Conservation (phyloP, 2,888 invertebrate genomes). For the Drosophila longiperda region DNA sequence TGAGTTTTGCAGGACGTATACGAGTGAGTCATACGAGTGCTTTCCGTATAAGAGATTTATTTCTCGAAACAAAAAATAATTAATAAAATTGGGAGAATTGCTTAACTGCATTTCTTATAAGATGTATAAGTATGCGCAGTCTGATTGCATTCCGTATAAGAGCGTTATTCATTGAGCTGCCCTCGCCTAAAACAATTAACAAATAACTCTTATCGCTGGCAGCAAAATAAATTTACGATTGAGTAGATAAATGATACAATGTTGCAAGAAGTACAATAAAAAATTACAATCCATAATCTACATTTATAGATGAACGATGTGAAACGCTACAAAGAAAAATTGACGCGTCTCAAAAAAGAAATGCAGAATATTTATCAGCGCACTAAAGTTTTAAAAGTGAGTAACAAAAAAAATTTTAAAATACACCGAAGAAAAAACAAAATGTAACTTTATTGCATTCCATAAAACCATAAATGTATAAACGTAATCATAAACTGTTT, state of each 20-base stretch:
- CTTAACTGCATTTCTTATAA: not conserved
- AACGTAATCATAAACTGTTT: constrained; percentile 32
- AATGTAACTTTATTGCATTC: constrained; percentile 51
- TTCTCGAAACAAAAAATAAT: not conserved
- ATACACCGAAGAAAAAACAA: constrained; percentile 8
- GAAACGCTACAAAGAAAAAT: constrained; percentile 82
- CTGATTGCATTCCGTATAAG: not conserved
- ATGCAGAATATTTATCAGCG: constrained; percentile 84
- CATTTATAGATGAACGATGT: constrained; percentile 81
- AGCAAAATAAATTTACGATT: not conserved
- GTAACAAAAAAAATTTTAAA: constrained; percentile 24
- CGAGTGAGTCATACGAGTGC: not conserved
- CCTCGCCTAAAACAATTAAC: not conserved
- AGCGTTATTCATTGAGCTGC: not conserved
- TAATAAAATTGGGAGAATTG: not conserved
- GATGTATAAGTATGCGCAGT: not conserved
- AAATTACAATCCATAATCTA: constrained; percentile 6
- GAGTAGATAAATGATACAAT: constrained; percentile 6
- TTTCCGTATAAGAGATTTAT: not conserved
- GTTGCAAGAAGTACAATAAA: not conserved
- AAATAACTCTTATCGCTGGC: constrained; percentile 23
- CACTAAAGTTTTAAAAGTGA: constrained; percentile 82
- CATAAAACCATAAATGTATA: constrained; percentile 37
- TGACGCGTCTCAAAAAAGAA: constrained; percentile 82
- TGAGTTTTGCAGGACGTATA: constrained; percentile 27